Conservation (phyloP, 2,888 invertebrate genomes). For the Volucella bombylans region DNA sequence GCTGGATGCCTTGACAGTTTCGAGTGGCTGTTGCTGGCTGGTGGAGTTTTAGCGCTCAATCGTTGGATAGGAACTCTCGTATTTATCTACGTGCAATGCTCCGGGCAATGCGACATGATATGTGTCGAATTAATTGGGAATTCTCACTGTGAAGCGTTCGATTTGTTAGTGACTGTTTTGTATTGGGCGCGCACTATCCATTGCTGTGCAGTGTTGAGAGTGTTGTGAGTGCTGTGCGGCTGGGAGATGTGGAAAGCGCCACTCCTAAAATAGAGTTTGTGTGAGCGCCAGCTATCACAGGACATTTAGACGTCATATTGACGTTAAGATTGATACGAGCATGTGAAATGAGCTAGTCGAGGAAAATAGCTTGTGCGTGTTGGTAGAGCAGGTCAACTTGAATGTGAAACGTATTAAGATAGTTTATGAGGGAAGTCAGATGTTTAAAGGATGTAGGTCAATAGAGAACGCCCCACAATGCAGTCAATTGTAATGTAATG, state of each 20-base stretch:
- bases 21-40: conserved; percentile 14
- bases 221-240: too few species aligned
- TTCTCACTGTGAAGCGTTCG: conserved; percentile 65
- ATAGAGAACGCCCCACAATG: too few species aligned
- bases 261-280: conserved; percentile 69
- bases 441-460: too few species aligned
- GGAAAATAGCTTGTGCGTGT: too few species aligned
- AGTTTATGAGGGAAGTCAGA: too few species aligned
- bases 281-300: conserved; percentile 62
- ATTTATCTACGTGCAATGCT: conserved; percentile 42
- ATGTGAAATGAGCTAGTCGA: conserved; percentile 9
- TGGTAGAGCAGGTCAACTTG: background rate
- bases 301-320: conserved; percentile 64
- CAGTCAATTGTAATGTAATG: too few species aligned
- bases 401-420: background rate
- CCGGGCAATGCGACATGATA: conserved; percentile 69
- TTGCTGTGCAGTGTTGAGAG: too few species aligned
- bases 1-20: conserved; percentile 43
- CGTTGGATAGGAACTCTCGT: conserved; percentile 11
- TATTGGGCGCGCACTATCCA: background rate
- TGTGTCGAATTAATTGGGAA: conserved; percentile 74
- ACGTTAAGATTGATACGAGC: conserved; percentile 35
- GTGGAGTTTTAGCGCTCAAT: conserved; percentile 18
- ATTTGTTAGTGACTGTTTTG: conserved; percentile 58
- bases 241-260: conserved; percentile 64